phyloP scores from a whole-genome alignment of 2,113 vertebrate species.

The Eretmochelys imbricata region DNA sequence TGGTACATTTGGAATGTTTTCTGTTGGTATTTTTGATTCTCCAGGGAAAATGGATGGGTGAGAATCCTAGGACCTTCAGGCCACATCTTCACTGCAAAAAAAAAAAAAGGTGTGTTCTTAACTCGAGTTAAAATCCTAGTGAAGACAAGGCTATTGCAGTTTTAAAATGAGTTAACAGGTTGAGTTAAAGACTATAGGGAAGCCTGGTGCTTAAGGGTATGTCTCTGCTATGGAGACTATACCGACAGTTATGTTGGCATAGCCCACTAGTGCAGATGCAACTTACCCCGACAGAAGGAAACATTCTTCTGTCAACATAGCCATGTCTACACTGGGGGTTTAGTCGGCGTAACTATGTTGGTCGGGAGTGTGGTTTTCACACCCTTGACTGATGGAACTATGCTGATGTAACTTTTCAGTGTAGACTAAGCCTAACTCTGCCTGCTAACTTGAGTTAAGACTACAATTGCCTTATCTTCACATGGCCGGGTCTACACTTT shows the following conservation, averaged over 20 bases:
- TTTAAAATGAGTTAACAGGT: not conserved
- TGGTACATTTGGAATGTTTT: not conserved
- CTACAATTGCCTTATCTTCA: not conserved
- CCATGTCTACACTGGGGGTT: not conserved
- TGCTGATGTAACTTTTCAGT: not conserved
- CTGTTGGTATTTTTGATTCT: not conserved
- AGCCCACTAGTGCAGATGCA: not conserved
- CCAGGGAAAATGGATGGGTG: not conserved
- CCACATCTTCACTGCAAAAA: not conserved
- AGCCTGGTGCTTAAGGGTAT: not conserved
- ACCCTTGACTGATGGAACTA: not conserved
- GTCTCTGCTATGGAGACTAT: not conserved
- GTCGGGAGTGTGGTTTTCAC: not conserved
- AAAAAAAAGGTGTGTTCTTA: not conserved
- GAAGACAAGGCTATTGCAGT: not conserved
- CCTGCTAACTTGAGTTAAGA: not conserved
- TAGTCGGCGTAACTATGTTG: not conserved
- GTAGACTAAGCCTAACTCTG: not conserved
- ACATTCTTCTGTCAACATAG: not conserved
- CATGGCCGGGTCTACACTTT: not conserved
- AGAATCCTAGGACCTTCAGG: not conserved
- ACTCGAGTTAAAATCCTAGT: not conserved
- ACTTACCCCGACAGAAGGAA: not conserved
- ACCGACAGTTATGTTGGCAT: not conserved
- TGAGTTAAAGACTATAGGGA: not conserved